Base-by-base conservation (phyloP, 2,113 vertebrate species). In the Chloropsis hardwickii region DNA sequence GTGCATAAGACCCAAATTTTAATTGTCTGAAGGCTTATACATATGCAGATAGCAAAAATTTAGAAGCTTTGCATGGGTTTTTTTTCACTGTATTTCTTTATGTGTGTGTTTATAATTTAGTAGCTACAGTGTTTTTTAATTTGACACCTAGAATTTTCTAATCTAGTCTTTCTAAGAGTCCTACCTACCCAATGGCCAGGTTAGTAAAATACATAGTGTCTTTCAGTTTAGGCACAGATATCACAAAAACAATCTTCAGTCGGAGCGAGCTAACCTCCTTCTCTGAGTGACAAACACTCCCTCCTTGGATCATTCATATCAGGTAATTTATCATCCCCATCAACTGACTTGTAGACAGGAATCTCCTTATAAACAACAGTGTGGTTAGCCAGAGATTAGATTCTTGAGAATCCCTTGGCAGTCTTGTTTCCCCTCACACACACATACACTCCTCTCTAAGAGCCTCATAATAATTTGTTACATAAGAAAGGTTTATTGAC, bases 1-100 rank as follows among this genome's bases (percentile, higher is more conserved):
- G 2, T 47, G 2, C 14, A 1, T 28, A 50, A 44, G 4, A 69
- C 4, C 5, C 25, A 48, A 4, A 3, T 29, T 86, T 53, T 40
- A 57, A n/a, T 35, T 8, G 4, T 56, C 15, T 44, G 20, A 81
- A 65, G 12, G 4, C 7, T 79, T 28, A 28, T 28, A 23, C 2
- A 5, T 23, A n/a, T 4, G 3, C 21, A 82, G 8, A 70, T 19
- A 48, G 5, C 3, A 80, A 57, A 80, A 72, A 33, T 13, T 16
- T 44, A 24, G 60, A 73, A 48, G 8, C 35, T 14, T 7, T 37
- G 1, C 21, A 10, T 3, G 4, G 3, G 1, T 1, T 8, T 15
- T 21, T 12, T 31, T 53, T 10, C 10, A 24, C 15, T 39, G 12
- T 12, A 29, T 70, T 77, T 77, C 18, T 70, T 48, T 48, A 25